A percentile compares a stretch with the other conserved stretches of the same genome.
These are phyloP conservation scores for Philereme vetulata DNA, from an alignment of 2,888 invertebrate genomes.

Conservation along the genomic window DNA sequence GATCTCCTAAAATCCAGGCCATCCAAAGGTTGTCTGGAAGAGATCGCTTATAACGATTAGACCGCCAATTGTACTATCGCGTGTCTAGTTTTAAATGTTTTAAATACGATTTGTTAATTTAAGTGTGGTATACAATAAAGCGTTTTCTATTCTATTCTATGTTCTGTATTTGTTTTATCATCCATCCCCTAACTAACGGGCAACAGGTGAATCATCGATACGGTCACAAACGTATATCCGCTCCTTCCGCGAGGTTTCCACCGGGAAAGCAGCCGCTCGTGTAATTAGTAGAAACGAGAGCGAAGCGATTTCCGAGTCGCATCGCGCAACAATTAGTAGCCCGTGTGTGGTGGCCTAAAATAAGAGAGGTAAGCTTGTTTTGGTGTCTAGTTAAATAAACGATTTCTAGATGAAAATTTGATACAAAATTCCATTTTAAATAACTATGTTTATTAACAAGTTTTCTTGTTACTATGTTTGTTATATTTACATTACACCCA, in stretches of 20 bases:
- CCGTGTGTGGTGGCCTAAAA: conserved; percentile 37
- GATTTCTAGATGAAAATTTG: background rate
- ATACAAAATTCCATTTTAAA: no score
- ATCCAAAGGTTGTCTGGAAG: no score
- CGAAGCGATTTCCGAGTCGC: conserved; percentile 79
- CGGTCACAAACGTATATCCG: conserved; percentile 27
- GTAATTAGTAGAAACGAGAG: conserved; percentile 81
- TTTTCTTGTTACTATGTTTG: no score
- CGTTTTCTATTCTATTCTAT: no score
- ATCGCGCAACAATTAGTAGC: conserved; percentile 72
- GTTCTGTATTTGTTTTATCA: background rate
- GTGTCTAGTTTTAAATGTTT: no score
- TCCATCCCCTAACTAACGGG: background rate
- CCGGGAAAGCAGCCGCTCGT: conserved; percentile 71
- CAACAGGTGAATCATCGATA: conserved; percentile 32
- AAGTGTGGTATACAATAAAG: no score
- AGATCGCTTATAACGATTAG: no score
- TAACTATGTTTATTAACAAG: no score
- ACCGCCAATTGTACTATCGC: no score
- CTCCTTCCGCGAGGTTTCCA: conserved; percentile 67
- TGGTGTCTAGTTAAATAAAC: background rate
- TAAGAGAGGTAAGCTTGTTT: conserved; percentile 15
- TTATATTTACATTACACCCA: no score
- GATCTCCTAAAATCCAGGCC: no score
- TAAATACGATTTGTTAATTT: no score